These are phyloP conservation scores for Listronotus oregonensis DNA, from an alignment of 1,140 invertebrate genomes.

Conservation along the genomic window DNA sequence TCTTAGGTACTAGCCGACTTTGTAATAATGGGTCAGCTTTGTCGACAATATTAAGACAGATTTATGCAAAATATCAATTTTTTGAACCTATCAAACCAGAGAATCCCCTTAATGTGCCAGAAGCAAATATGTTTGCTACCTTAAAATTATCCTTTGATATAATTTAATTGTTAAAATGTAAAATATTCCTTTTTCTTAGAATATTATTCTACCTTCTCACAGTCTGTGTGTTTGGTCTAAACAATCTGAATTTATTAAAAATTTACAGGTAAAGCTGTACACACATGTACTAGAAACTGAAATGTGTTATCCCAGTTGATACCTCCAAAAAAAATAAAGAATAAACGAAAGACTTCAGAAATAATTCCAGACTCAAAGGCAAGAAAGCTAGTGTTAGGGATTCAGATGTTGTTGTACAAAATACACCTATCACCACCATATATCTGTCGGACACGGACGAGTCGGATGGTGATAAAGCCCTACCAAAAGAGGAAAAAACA, in stretches of 20 bases:
- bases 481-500: not conserved
- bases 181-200: too few species aligned
- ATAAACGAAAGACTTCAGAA: conserved; percentile 2
- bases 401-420: conserved; percentile 6
- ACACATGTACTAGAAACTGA: not conserved
- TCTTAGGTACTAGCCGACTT: too few species aligned
- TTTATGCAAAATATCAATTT: too few species aligned
- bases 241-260: not conserved
- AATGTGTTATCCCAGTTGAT: not conserved
- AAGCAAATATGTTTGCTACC: too few species aligned
- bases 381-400: conserved; percentile 6
- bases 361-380: not conserved
- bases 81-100: too few species aligned
- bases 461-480: not conserved
- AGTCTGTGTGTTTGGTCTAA: too few species aligned
- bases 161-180: too few species aligned
- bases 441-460: not conserved
- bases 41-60: too few species aligned
- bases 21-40: too few species aligned
- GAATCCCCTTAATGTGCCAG: too few species aligned
- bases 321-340: conserved; percentile 8
- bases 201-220: too few species aligned
- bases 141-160: too few species aligned
- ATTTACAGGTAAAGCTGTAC: not conserved
- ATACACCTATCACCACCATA: not conserved